Conservation (phyloP, 1,140 invertebrate genomes). For the Phortica variegata region DNA sequence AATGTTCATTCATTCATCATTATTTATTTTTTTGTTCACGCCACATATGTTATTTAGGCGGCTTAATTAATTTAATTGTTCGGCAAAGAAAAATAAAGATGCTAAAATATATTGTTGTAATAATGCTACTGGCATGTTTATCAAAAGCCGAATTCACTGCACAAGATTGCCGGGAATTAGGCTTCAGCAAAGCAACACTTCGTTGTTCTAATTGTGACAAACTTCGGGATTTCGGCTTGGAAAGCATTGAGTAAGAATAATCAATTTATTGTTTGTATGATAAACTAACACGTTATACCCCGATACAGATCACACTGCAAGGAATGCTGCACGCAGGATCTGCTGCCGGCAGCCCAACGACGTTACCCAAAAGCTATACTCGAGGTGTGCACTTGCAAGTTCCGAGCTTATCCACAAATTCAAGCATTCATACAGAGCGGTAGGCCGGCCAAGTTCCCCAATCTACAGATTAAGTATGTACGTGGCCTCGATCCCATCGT, state of each 20-base stretch:
- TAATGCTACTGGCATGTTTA: too few relatives aligned
- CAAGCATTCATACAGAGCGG: conserved; percentile 94
- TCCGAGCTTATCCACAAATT: conserved; percentile 93
- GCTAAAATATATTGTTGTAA: too few relatives aligned
- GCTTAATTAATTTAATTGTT: too few relatives aligned
- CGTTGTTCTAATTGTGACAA: conserved; percentile 87
- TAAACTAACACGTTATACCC: not conserved
- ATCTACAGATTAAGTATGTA: conserved; percentile 85
- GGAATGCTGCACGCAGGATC: conserved; percentile 70
- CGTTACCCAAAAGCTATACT: conserved; percentile 81
- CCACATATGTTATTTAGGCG: too few relatives aligned
- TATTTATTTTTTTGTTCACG: too few relatives aligned
- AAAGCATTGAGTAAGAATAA: conserved; percentile 63
- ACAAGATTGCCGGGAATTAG: conserved; percentile 77
- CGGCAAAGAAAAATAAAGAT: too few relatives aligned
- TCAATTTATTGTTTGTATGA: not conserved
- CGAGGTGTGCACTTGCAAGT: conserved; percentile 94
- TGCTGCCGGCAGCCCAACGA: conserved; percentile 67
- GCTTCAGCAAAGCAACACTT: conserved; percentile 83
- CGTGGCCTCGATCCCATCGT: conserved; percentile 90
- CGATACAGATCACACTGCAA: conserved; percentile 69
- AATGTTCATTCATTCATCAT: too few relatives aligned
- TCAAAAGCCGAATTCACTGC: conserved; percentile 30
- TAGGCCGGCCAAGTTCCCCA: conserved; percentile 79
- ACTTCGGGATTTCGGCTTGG: conserved; percentile 75